Percentiles rank a stretch among this genome's conserved stretches.
Conservation (phyloP, 2,888 invertebrate species). For the Sthenelais limicola region DNA sequence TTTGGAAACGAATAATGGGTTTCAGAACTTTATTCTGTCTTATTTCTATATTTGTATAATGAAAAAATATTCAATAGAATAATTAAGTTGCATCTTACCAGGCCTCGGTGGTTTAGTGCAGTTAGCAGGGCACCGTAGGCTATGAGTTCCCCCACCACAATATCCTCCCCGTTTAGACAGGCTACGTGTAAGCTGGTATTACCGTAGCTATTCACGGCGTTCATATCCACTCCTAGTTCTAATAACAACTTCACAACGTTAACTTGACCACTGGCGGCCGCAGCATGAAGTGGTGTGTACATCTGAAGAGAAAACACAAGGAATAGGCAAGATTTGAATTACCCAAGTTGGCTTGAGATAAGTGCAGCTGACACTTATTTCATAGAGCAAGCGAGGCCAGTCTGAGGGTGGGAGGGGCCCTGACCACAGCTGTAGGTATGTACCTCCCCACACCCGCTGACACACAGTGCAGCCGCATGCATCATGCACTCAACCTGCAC, state of each 20-base stretch:
- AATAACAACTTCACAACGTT: conserved; percentile 74
- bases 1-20: too few relatives aligned
- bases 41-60: too few relatives aligned
- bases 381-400: too few relatives aligned
- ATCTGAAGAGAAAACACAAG: conserved; percentile 65
- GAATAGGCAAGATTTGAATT: too few relatives aligned
- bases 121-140: conserved; percentile 74
- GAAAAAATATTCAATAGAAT: neutral
- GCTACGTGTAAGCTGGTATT: conserved; percentile 76
- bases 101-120: conserved; percentile 76
- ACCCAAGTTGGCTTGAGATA: too few relatives aligned
- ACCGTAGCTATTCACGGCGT: conserved; percentile 77
- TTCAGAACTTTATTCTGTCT: too few relatives aligned
- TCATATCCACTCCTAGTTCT: conserved; percentile 76
- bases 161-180: conserved; percentile 77
- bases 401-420: too few relatives aligned
- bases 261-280: conserved; percentile 76
- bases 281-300: conserved; percentile 79
- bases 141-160: conserved; percentile 76
- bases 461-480: too few relatives aligned
- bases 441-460: too few relatives aligned
- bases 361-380: too few relatives aligned
- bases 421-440: too few relatives aligned
- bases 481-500: too few relatives aligned
- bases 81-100: conserved; percentile 66